phyloP scores from a whole-genome alignment of 2,113 vertebrate species.

The Amia ocellicauda region DNA sequence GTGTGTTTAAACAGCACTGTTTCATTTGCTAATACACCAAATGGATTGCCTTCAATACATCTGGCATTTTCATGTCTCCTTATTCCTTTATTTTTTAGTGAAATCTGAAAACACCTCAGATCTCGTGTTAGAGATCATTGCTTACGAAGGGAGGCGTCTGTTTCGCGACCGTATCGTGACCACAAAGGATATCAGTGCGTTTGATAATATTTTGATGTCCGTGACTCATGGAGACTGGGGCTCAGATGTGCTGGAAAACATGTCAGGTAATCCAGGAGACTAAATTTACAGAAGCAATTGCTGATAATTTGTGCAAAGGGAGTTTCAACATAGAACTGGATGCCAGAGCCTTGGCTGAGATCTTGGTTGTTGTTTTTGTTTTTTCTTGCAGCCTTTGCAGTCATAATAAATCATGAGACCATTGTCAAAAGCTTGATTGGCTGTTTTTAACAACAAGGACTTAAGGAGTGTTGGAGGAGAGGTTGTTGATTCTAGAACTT shows the following conservation, averaged over 20 bases:
- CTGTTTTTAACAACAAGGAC: no score
- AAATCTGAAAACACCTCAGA: slow-evolving; percentile 72
- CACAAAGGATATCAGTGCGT: slow-evolving; percentile 75
- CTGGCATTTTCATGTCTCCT: background rate
- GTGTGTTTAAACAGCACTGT: slow-evolving; percentile 27
- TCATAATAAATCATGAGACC: background rate
- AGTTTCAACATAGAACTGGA: no score
- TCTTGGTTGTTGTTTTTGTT: no score
- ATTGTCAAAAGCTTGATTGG: no score
- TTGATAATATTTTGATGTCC: slow-evolving; percentile 84
- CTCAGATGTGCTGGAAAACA: slow-evolving; percentile 79
- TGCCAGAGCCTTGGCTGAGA: no score
- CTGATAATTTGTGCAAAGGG: background rate
- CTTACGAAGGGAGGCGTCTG: slow-evolving; percentile 82
- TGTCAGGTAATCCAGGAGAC: slow-evolving; percentile 70
- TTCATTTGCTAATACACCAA: background rate
- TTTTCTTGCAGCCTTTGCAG: background rate
- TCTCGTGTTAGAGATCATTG: slow-evolving; percentile 83
- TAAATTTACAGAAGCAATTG: background rate
- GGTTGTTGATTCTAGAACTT: no score
- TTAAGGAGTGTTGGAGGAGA: no score
- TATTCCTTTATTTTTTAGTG: slow-evolving; percentile 52
- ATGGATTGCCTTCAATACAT: background rate
- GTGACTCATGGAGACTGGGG: slow-evolving; percentile 87
- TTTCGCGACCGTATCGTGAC: slow-evolving; percentile 91